Conservation (phyloP, 30 jellyfish, hydroid and myxozoan species). For the Rhopilema esculentum region DNA sequence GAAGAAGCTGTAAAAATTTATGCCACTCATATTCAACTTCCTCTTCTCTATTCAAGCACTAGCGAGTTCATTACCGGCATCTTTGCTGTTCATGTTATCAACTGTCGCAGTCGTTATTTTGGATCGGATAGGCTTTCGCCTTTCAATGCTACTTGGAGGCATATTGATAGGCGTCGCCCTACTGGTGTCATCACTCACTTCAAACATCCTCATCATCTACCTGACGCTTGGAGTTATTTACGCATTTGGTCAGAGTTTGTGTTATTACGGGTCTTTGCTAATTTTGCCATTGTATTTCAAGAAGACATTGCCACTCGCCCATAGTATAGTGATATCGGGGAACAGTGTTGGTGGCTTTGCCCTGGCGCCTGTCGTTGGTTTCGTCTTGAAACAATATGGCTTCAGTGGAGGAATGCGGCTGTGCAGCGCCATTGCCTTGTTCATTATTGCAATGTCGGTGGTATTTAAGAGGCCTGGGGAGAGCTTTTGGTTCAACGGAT, state of each 20-base stretch:
- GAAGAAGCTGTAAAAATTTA: too few species aligned
- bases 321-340: slow-evolving; percentile 78
- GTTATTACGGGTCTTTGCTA: slow-evolving; percentile 63
- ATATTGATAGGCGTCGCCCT: slow-evolving; percentile 65
- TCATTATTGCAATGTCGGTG: slow-evolving; percentile 48
- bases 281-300: slow-evolving; percentile 73
- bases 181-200: slow-evolving; percentile 62
- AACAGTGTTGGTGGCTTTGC: slow-evolving; percentile 81
- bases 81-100: slow-evolving; percentile 65
- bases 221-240: slow-evolving; percentile 67
- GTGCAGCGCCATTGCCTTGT: slow-evolving; percentile 51
- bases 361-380: slow-evolving; percentile 67
- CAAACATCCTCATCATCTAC: slow-evolving; percentile 51
- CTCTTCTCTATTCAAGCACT: slow-evolving; percentile 82
- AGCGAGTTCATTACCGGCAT: slow-evolving; percentile 76
- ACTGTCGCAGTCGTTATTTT: slow-evolving; percentile 61
- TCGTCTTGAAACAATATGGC: slow-evolving; percentile 47
- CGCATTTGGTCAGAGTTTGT: slow-evolving; percentile 73
- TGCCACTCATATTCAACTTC: too few species aligned
- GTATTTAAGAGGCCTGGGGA: slow-evolving; percentile 65
- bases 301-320: slow-evolving; percentile 71
- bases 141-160: slow-evolving; percentile 75
- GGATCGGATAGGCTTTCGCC: slow-evolving; percentile 58
- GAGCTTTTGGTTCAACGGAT: slow-evolving; percentile 13
- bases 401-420: slow-evolving; percentile 54